phyloP scores from a whole-genome alignment of 2,113 vertebrate genomes.

The Apodemus sylvaticus region DNA sequence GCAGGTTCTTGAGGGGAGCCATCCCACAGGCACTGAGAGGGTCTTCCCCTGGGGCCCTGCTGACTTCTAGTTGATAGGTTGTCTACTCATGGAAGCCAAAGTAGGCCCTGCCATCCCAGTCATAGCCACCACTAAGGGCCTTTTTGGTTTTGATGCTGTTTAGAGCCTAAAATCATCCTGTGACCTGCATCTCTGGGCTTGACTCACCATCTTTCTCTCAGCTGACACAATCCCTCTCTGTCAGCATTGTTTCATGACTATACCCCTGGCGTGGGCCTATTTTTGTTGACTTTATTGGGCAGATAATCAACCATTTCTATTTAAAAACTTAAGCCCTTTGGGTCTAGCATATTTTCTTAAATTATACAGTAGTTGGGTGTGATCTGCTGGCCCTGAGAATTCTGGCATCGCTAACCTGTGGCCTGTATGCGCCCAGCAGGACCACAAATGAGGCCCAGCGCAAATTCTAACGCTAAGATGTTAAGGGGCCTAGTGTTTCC shows the following conservation, averaged over 20 bases:
- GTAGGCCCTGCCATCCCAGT: background rate
- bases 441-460: background rate
- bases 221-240: background rate
- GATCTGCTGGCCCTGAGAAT: background rate
- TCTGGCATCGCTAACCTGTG: too few relatives aligned
- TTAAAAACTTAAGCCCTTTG: background rate
- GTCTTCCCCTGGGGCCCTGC: background rate
- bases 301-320: background rate
- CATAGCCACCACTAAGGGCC: background rate
- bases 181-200: background rate
- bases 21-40: background rate
- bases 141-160: background rate
- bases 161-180: background rate
- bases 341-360: background rate
- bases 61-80: background rate
- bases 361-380: background rate
- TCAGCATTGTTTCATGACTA: background rate
- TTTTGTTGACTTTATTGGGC: background rate
- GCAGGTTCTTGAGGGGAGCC: background rate
- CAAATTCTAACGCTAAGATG: background rate
- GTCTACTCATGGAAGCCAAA: background rate
- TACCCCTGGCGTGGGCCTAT: background rate
- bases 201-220: background rate
- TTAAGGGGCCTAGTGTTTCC: background rate
- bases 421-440: background rate